phyloP scores from a whole-genome alignment of 2,888 invertebrate genomes.

The Hydrotaea cyrtoneurina region DNA sequence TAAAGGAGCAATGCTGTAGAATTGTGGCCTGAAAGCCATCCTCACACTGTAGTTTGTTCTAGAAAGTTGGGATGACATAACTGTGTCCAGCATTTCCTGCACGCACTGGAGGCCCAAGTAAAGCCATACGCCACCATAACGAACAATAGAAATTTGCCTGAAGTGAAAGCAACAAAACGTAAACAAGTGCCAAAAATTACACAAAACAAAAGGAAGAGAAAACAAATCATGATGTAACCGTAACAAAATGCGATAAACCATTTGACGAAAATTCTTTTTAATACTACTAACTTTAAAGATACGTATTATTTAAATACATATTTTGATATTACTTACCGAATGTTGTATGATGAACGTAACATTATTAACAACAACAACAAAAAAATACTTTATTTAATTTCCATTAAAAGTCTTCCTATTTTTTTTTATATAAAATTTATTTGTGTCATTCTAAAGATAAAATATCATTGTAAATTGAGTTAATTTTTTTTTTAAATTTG shows the following conservation, averaged over 20 bases:
- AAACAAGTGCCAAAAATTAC: conserved; percentile 66
- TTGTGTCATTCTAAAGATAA: conserved; percentile 33
- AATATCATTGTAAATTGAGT: conserved; percentile 22
- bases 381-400: conserved; percentile 18
- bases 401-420: conserved; percentile 60
- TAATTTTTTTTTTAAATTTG: conserved; percentile 19
- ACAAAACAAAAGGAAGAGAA: conserved; percentile 18
- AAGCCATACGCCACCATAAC: conserved; percentile 57
- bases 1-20: too few relatives aligned
- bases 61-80: too few relatives aligned
- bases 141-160: conserved; percentile 33
- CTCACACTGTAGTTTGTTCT: too few relatives aligned
- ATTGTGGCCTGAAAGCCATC: too few relatives aligned
- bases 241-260: not conserved
- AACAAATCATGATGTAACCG: conserved; percentile 9
- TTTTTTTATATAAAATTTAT: conserved; percentile 40
- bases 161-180: conserved; percentile 32
- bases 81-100: too few relatives aligned
- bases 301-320: conserved; percentile 33
- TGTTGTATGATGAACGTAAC: not conserved
- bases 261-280: conserved; percentile 36
- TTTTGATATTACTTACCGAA: conserved; percentile 16
- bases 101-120: conserved; percentile 53
- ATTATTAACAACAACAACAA: too few relatives aligned
- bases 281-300: conserved; percentile 23